Evolutionary conservation across 2,113 vertebrate species (phyloP).

Genomic region (Cololabis saira): DNA sequence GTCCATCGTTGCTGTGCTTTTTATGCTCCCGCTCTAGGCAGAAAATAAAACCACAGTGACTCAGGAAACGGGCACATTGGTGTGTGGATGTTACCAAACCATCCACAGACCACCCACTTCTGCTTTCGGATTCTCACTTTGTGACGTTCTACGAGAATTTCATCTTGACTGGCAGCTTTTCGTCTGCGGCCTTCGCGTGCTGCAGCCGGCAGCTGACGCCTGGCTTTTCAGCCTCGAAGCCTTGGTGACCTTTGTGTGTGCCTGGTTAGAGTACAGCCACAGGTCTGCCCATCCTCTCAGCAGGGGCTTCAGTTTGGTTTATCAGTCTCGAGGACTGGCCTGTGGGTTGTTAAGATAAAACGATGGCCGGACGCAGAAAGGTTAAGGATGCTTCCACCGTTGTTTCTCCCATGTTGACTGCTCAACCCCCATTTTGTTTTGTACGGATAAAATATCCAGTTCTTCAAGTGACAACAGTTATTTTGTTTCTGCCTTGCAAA

Average conservation of each 20-base stretch:
- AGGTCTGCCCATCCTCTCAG: background rate
- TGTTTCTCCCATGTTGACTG: background rate
- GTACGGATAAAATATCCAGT: background rate
- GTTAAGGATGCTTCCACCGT: conserved; percentile 8
- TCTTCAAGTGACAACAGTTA: background rate
- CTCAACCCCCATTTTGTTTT: background rate
- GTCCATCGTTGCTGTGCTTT: too few relatives aligned
- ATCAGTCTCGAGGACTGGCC: fast-evolving
- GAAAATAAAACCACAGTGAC: too few relatives aligned
- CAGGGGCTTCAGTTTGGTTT: background rate
- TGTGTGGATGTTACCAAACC: conserved; percentile 42
- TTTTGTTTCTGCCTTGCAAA: background rate
- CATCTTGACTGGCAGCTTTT: conserved; percentile 29
- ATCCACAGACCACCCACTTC: conserved; percentile 18
- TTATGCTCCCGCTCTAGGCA: too few relatives aligned
- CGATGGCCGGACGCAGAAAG: conserved; percentile 13
- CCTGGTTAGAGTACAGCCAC: background rate
- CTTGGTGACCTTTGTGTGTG: background rate
- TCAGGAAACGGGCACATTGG: conserved; percentile 10
- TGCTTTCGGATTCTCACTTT: conserved; percentile 44
- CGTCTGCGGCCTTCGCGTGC: conserved; percentile 26
- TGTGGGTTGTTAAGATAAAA: conserved; percentile 1
- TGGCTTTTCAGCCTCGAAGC: conserved; percentile 30
- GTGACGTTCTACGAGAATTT: conserved; percentile 14
- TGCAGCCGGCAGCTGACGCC: conserved; percentile 25